Evolutionary conservation across 2,888 invertebrate species (phyloP), one percentile per base, ranked within the genome.

Genomic region (Monoplex corrugatus): DNA sequence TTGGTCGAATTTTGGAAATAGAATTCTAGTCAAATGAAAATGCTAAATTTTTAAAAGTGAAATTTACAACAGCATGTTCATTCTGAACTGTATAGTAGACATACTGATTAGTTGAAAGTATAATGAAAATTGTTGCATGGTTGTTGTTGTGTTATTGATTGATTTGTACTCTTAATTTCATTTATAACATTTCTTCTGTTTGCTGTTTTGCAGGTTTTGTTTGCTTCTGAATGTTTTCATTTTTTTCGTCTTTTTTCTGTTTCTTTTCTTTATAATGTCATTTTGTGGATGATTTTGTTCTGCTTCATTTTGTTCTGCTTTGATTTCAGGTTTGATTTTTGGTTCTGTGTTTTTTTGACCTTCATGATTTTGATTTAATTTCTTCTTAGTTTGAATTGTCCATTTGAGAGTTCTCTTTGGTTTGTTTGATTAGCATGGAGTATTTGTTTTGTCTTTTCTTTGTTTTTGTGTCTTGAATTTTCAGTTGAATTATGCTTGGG

Each of bases 121-220:
- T n/a, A n/a, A n/a, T n/a, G n/a, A n/a, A n/a, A n/a, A n/a, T n/a
- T 40, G 23, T 78, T 78, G 78, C 78, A 78, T 78, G 78, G 19
- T 78, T 38, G n/a, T 23, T n/a, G 78, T 40, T 78, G 40, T 78
- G 78, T 0, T 78, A 8, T 40, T 40, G 78, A 40, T 78, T 38
- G 2, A 6, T 2, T 44, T 72, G n/a, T 84, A 63, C 72, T 5
- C 8, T 72, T 44, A 2, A 32, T 72, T 84, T 72, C 35, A 28
- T 68, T 19, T 28, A 80, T 80, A 3, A 16, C 23, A 43, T 40
- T 50, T 57, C 28, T 40, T 84, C n/a, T 57, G 57, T 78, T 57
- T 86, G 86, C 38, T 89, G 32, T 80, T 78, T 82, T 38, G 45
- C 63, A 89, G 78, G 57, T 43, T n/a, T n/a, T 88, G 28, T 45